Base-by-base conservation (phyloP, 2,113 vertebrate species). In the Tyrannus savana region DNA sequence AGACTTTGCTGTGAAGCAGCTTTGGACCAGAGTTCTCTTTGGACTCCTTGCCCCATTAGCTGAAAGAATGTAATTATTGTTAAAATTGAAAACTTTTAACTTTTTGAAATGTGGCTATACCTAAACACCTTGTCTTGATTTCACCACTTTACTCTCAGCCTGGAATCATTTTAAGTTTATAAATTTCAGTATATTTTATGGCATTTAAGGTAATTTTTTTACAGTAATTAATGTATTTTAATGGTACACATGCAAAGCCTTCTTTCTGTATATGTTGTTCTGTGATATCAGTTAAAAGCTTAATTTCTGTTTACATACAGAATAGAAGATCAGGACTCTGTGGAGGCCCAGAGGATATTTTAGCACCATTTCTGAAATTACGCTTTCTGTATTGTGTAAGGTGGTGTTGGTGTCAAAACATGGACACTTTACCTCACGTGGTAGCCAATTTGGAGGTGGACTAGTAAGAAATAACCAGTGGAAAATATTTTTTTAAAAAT, bases 181-280 rank as follows among this genome's bases (percentile, higher is more conserved):
- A 1, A 42, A 6, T 85, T 77, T 86, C 7, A 12, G 5, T 49
- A 21, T 16, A 24, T 56, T 79, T 66, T 56, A 15, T 24, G 24
- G 39, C 9, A 52, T 23, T 74, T 41, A 23, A 71, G 28, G 4
- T 52, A 24, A 19, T 21, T 58, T 46, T 49, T 49, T 72, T 55
- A 19, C 18, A 31, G 3, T 37, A 49, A 28, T 50, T 9, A 55
- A 19, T 10, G 5, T 18, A 35, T 37, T 73, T 79, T 68, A 37
- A 9, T 53, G 5, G 2, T 62, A n/a, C 4, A 3, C 1, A 2
- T 30, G 7, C 9, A 12, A 55, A 58, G 2, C 10, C 42, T 3
- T 64, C 9, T 69, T 64, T 56, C 33, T 44, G 1, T 41, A 73
- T 31, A 13, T 56, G 5, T 37, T 37, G 24, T 41, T n/a, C 33